Evolutionary conservation across 92 coral and sea anemone genomes (phyloP), one percentile per base, ranked within the genome.

Genomic region (Virgularia gustaviana): DNA sequence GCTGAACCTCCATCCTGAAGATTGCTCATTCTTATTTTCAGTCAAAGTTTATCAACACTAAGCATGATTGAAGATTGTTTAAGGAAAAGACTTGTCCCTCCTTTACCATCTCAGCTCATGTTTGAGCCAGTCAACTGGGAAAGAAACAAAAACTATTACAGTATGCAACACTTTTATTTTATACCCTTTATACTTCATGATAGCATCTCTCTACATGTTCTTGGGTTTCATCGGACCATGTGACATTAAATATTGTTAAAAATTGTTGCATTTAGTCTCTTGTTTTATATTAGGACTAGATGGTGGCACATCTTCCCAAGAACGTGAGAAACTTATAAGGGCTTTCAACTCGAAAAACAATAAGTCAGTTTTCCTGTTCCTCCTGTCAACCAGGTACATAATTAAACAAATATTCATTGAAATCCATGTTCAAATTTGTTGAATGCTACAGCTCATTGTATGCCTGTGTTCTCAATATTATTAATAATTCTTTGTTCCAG

Each of bases 371-470:
- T 49, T 89, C 36, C 62, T 92, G 41, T 92, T 92, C 73, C 83
- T 92, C 84, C 78, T 92, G 16, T 92, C 98, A 28, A 92, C 98
- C 34, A 89, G 98, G 98, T 92, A n/a, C n/a, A n/a, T n/a, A n/a
- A n/a, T n/a, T n/a, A n/a, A n/a, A n/a, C n/a, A n/a, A n/a, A n/a
- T n/a, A n/a, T n/a, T n/a, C n/a, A n/a, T n/a, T n/a, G n/a, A n/a
- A n/a, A n/a, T n/a, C n/a, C n/a, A n/a, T n/a, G n/a, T n/a, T n/a
- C n/a, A n/a, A n/a, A n/a, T n/a, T n/a, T n/a, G n/a, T n/a, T n/a
- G n/a, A n/a, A n/a, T n/a, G n/a, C n/a, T n/a, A n/a, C n/a, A n/a
- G n/a, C n/a, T n/a, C n/a, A n/a, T n/a, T n/a, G n/a, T n/a, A n/a
- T n/a, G n/a, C n/a, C 71, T 35, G 25, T 63, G 16, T 2, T 28